These are phyloP conservation scores for Anorthoa munda DNA, from an alignment of 2,888 invertebrate genomes.

Conservation along the genomic window DNA sequence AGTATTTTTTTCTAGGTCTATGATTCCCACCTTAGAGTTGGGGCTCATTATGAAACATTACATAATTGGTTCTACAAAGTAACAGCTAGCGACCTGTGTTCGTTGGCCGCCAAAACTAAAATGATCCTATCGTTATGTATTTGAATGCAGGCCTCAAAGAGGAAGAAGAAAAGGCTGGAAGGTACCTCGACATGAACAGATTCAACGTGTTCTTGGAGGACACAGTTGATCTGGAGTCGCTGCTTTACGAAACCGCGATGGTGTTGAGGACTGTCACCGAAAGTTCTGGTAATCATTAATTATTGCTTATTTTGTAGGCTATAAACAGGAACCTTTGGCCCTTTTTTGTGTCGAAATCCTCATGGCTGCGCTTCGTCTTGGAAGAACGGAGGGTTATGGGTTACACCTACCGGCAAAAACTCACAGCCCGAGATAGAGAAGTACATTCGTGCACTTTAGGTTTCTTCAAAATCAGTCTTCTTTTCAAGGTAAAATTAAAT, in stretches of 20 bases:
- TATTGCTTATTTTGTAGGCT: not conserved
- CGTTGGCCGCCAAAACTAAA: not conserved
- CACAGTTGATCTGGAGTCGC: slow-evolving; percentile 89
- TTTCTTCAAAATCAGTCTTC: too few species aligned
- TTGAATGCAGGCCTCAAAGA: slow-evolving; percentile 69
- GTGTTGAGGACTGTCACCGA: slow-evolving; percentile 90
- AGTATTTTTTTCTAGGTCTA: too few species aligned
- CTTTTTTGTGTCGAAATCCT: too few species aligned
- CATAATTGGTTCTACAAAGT: not conserved
- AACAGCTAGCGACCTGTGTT: too few species aligned
- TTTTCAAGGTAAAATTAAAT: too few species aligned
- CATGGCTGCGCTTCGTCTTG: too few species aligned
- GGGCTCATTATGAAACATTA: not conserved
- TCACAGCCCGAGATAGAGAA: too few species aligned
- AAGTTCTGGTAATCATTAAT: slow-evolving; percentile 88
- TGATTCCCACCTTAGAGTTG: too few species aligned
- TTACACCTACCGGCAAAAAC: too few species aligned
- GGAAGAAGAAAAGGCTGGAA: slow-evolving; percentile 78
- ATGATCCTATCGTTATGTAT: not conserved
- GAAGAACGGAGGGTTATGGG: too few species aligned
- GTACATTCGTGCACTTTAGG: too few species aligned
- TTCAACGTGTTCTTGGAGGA: slow-evolving; percentile 90
- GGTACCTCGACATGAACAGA: slow-evolving; percentile 85
- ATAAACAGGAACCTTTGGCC: not conserved
- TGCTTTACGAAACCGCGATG: slow-evolving; percentile 91